A percentile compares a stretch with the other conserved stretches of the same genome.
phyloP scores from a whole-genome alignment of 2,888 invertebrate genomes.

The Boloria euphrosyne region DNA sequence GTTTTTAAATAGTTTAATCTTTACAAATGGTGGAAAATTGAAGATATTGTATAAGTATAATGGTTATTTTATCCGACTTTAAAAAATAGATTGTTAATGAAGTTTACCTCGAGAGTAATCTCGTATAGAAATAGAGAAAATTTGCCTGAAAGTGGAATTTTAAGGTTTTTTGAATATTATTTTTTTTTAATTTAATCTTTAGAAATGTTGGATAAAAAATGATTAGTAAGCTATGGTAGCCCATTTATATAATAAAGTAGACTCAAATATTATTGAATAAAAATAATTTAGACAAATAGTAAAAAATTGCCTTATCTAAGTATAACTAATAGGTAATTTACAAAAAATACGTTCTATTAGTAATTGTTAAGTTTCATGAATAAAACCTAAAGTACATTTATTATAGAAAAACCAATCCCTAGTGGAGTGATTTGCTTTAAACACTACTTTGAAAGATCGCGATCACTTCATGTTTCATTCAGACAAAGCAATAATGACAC shows the following conservation, averaged over 20 bases:
- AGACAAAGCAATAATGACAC: conserved; percentile 63
- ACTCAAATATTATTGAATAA: too few relatives aligned
- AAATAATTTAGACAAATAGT: background rate
- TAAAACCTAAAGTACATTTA: conserved; percentile 51
- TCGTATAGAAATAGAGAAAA: too few relatives aligned
- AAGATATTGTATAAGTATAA: too few relatives aligned
- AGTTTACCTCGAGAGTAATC: too few relatives aligned
- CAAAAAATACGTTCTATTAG: conserved; percentile 10
- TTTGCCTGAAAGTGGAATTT: too few relatives aligned
- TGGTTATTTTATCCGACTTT: too few relatives aligned
- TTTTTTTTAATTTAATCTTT: too few relatives aligned
- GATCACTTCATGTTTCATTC: conserved; percentile 71
- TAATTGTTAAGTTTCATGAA: conserved; percentile 17
- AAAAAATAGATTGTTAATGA: too few relatives aligned
- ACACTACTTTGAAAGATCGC: conserved; percentile 60
- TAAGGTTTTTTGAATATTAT: too few relatives aligned
- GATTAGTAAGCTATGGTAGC: too few relatives aligned
- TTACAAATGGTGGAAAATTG: background rate
- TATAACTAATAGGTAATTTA: background rate
- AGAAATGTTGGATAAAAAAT: too few relatives aligned
- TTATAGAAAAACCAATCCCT: conserved; percentile 47
- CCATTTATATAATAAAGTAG: too few relatives aligned
- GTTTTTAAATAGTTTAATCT: background rate
- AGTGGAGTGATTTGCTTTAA: conserved; percentile 63
- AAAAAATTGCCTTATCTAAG: background rate